Evolutionary conservation across 2,113 vertebrate species (phyloP).

Genomic region (Romanogobio albipinnatus): DNA sequence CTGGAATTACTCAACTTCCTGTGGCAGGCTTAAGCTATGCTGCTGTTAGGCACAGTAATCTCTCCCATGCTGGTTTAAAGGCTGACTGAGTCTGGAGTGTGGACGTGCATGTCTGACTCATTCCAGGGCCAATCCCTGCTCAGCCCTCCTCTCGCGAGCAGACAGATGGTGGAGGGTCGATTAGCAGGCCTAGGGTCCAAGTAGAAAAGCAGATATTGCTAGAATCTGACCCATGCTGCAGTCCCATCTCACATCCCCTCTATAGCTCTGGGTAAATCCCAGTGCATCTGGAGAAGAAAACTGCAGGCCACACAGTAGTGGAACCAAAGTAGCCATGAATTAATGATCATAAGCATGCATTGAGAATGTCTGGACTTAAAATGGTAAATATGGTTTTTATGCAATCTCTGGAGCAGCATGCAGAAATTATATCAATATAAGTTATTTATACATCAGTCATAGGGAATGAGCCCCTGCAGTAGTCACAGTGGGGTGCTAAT

Average conservation of each 20-base stretch:
- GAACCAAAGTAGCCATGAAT: background rate
- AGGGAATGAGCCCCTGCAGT: background rate
- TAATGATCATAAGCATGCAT: background rate
- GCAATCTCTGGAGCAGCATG: background rate
- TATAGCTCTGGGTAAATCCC: constrained; percentile 1
- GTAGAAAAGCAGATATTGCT: constrained; percentile 6
- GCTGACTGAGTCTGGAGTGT: constrained; percentile 30
- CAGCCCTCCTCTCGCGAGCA: background rate
- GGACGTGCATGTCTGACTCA: constrained; percentile 28
- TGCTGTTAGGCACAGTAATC: constrained; percentile 33
- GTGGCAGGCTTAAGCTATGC: constrained; percentile 9
- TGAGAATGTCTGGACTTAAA: background rate
- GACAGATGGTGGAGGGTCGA: constrained; percentile 46
- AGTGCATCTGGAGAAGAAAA: constrained; percentile 5
- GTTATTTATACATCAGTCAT: background rate
- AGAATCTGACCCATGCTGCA: constrained; percentile 1
- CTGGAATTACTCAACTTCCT: constrained; percentile 49
- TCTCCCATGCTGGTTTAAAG: constrained; percentile 42
- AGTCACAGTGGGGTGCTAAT: constrained; percentile 38
- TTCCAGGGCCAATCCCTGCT: constrained; percentile 34
- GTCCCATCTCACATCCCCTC: background rate
- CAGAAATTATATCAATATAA: background rate
- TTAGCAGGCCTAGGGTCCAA: constrained; percentile 34
- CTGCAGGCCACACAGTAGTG: constrained; percentile 7
- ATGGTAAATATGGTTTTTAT: background rate